These are phyloP conservation scores for Forpus xanthops DNA, from an alignment of 2,797 vertebrate species.

Conservation along the genomic window DNA sequence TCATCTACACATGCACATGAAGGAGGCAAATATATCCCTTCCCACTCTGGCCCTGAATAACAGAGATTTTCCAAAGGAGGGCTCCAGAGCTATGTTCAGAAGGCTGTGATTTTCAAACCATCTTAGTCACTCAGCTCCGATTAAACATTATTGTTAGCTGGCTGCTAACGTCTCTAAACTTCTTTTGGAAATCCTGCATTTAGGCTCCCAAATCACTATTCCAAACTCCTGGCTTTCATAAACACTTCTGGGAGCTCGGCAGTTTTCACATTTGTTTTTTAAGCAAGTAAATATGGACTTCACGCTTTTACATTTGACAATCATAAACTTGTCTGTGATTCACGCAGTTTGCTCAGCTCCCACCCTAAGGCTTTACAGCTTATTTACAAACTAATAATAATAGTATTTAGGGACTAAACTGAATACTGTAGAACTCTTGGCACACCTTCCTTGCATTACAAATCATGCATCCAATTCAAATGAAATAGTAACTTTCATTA, in stretches of 20 bases:
- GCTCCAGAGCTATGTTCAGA: neutral
- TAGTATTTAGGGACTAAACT: neutral
- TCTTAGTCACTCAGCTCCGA: neutral
- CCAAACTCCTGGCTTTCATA: neutral
- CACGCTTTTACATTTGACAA: neutral
- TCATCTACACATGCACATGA: neutral
- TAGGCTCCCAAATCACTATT: neutral
- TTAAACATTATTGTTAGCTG: neutral
- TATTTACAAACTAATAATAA: neutral
- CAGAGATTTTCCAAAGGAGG: neutral
- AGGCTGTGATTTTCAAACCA: neutral
- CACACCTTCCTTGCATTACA: neutral
- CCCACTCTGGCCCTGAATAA: neutral
- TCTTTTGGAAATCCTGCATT: neutral
- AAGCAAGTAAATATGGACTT: neutral
- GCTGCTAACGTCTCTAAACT: neutral
- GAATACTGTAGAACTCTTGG: neutral
- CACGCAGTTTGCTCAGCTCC: neutral
- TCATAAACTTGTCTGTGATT: neutral
- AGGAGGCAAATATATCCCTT: neutral
- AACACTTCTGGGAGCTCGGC: neutral
- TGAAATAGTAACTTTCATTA: slow-evolving; percentile 3
- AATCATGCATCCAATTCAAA: neutral
- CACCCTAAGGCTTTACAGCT: neutral
- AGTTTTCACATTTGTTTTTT: slow-evolving; percentile 1